Evolutionary conservation across 2,888 invertebrate species (phyloP), one percentile per base, ranked within the genome.

Genomic region (Electrophaes corylata): DNA sequence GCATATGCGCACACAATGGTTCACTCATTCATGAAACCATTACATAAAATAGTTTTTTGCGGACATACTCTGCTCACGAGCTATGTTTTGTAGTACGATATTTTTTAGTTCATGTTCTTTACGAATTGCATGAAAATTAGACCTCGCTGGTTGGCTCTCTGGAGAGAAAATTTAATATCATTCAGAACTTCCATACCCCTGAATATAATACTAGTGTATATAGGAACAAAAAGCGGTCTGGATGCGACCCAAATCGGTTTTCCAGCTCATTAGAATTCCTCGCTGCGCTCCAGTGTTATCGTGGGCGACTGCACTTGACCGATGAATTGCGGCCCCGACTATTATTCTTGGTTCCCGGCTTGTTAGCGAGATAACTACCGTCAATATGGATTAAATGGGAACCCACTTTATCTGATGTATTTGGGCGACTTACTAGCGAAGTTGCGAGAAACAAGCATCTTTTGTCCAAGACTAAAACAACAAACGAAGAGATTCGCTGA

Each of bases 191-290:
- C 31, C 31, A n/a, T n/a, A 31, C 12, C 35, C 4, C 14, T 35
- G 6, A 35, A 35, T 23, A n/a, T n/a, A n/a, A n/a, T n/a, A n/a
- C n/a, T n/a, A 8, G 16, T 37, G 18, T 23, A n/a, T 16, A 43
- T 8, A 23, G 23, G 19, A 31, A 47, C 33, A 39, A 39, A 37
- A 40, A 33, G 31, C 47, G 8, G 39, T 50, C 19, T 56, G 45
- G 26, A 50, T 60, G 53, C 71, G 75, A 70, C 73, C 75, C 67
- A 66, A 66, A 64, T 72, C 61, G 57, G 19, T 66, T 71, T 69
- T 70, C 66, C 65, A 71, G 60, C 56, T 70, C 69, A 72, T 76
- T 71, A 71, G 66, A 72, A 73, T 70, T 59, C 64, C 69, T 57
- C 35, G 45, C 45, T 48, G 37, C 51, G 51, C 50, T 52, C 44